Evolutionary conservation across 2,113 vertebrate genomes (phyloP).

Genomic region (Syngnathus typhle): DNA sequence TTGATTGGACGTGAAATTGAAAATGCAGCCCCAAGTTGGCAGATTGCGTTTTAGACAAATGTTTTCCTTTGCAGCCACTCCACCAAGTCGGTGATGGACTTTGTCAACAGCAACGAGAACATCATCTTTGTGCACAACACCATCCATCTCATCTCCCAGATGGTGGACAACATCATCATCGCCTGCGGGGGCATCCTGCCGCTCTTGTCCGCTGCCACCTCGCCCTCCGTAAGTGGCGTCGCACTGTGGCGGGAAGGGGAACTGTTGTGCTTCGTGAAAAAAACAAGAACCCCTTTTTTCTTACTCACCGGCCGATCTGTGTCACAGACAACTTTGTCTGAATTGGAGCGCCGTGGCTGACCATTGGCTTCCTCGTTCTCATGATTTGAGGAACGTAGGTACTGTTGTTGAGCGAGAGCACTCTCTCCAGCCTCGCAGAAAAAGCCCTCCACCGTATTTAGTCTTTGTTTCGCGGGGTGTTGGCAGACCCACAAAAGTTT

Average conservation of each 20-base stretch:
- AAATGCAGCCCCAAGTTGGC: no score
- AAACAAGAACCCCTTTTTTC: neutral
- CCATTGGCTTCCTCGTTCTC: no score
- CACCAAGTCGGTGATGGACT: constrained; percentile 99
- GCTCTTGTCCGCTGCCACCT: constrained; percentile 93
- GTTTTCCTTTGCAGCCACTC: constrained; percentile 79
- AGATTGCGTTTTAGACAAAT: neutral
- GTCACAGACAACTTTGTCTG: no score
- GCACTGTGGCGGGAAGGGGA: constrained; percentile 47
- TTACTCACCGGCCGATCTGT: no score
- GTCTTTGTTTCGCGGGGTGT: no score
- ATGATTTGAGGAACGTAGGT: no score
- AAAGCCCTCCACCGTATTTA: neutral
- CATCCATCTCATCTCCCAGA: constrained; percentile 99
- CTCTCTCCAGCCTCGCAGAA: no score
- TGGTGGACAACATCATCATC: constrained; percentile 99
- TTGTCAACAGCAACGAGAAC: constrained; percentile 99
- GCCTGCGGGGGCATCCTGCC: constrained; percentile 98
- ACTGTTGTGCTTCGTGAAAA: constrained; percentile 23
- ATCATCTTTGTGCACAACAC: constrained; percentile 99
- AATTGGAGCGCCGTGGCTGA: no score
- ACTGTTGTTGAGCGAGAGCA: no score
- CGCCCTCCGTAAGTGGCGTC: constrained; percentile 92
- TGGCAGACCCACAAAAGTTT: no score
- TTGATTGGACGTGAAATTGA: neutral